These are phyloP conservation scores for Tachyglossus aculeatus DNA, from an alignment of 2,797 vertebrate genomes.

Conservation along the genomic window DNA sequence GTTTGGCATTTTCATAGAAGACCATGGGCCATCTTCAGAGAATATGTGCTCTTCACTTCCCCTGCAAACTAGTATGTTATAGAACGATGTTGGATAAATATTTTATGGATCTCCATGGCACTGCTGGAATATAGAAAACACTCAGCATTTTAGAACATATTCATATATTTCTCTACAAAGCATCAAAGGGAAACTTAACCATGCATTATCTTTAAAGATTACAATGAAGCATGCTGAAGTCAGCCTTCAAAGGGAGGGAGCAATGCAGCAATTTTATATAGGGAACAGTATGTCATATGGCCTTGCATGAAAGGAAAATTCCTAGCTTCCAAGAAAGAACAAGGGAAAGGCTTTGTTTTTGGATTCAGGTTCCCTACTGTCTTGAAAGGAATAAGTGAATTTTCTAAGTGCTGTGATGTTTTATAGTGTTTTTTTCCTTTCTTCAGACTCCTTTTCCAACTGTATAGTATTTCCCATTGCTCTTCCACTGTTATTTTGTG, in stretches of 20 bases:
- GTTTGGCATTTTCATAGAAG: no score
- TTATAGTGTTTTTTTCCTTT: no score
- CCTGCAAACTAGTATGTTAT: slow-evolving; percentile 1
- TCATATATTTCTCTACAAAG: slow-evolving; percentile 15
- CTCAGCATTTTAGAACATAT: neutral
- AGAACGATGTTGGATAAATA: slow-evolving; percentile 5
- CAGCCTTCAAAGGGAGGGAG: slow-evolving; percentile 16
- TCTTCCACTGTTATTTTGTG: no score
- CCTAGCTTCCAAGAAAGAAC: no score
- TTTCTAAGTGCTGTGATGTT: no score
- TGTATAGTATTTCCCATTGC: no score
- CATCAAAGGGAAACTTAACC: neutral
- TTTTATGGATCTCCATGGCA: neutral
- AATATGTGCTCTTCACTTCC: neutral
- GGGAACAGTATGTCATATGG: slow-evolving; percentile 9
- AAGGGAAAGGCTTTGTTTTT: no score
- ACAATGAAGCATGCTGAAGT: slow-evolving; percentile 10
- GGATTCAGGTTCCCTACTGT: no score
- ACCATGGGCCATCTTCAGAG: no score
- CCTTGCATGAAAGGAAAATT: slow-evolving; percentile 42
- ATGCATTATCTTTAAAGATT: slow-evolving; percentile 24
- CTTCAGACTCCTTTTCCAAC: no score
- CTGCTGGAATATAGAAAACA: neutral
- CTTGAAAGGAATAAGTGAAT: no score
- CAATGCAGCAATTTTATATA: slow-evolving; percentile 15